phyloP scores from a whole-genome alignment of 2,113 vertebrate species.

The Plestiodon gilberti region DNA sequence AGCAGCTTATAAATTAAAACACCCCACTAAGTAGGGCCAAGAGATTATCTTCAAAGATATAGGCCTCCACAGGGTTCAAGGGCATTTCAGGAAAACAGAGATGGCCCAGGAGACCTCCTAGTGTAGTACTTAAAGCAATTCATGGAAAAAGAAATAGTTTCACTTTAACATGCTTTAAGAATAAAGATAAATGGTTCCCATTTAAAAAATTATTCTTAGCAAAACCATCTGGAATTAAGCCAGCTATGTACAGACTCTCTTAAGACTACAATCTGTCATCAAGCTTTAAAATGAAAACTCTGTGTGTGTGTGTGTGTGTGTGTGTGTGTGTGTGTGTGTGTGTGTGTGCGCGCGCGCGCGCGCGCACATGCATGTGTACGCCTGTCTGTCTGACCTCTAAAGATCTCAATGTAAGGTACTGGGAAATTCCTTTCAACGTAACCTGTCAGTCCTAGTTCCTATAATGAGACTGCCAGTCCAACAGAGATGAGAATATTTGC shows the following conservation, averaged over 20 bases:
- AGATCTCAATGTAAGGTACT: background rate
- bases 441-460: background rate
- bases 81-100: constrained; percentile 4
- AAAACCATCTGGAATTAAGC: background rate
- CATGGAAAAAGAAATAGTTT: background rate
- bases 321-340: background rate
- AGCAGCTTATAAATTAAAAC: background rate
- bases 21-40: background rate
- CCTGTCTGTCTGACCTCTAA: too few species aligned
- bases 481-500: background rate
- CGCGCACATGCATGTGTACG: too few species aligned
- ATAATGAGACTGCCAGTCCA: background rate
- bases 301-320: background rate
- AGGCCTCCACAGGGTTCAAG: background rate
- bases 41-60: background rate
- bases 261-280: background rate
- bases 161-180: background rate
- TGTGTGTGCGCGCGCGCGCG: too few species aligned
- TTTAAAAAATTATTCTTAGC: background rate
- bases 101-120: background rate
- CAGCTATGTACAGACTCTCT: background rate
- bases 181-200: background rate
- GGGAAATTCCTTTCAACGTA: background rate
- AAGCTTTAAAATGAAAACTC: background rate
- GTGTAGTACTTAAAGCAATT: background rate